Evolutionary conservation across 1,140 invertebrate species (phyloP), one percentile per base, ranked within the genome.

Genomic region (Aphaenogaster ashmeadi): DNA sequence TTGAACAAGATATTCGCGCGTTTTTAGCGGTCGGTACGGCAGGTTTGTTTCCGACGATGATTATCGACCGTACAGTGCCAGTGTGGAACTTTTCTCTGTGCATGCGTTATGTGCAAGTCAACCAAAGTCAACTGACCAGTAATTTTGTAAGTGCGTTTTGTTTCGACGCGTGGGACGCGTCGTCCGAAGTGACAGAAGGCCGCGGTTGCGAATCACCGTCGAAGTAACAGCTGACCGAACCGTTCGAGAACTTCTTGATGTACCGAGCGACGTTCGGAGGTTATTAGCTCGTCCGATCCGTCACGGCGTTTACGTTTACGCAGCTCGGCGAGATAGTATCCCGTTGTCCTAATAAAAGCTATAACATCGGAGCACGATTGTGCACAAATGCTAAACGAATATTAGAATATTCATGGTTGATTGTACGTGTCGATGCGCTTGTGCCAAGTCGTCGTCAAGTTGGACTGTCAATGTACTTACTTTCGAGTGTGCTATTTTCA

Each of bases 61-160:
- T 66, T 21, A 66, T 47, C 38, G 38, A 80, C 62, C n/a, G 33
- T 41, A 86, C 87, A 88, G 7, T 71, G 67, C 33, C 72, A 56
- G 67, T 89, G 66, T 74, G 87, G 58, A 89, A 86, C 56, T 44
- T 67, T 79, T 75, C 9, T 62, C 13, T 90, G 7, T 62, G n/a
- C 18, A 75, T 87, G 67, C 27, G 27, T 85, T 52, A 62, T 67
- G 44, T 81, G 9, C 50, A 8, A 71, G 2, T 74, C 60, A 44
- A 56, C 66, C 36, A 38, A 8, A 71, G 2, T 74, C 60, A 44
- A 56, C 66, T 47, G 50, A 62, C 27, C 41, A 27, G 44, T 88
- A 71, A 86, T 88, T 79, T 74, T 71, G 66, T 79, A 88, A 88
- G 87, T 86, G 54, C n/a, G 11, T 36, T 36, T 50, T 47, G 33